Evolutionary conservation across 2,888 invertebrate genomes (phyloP), one percentile per base, ranked within the genome.

Genomic region (Hofmannophila pseudospretella): DNA sequence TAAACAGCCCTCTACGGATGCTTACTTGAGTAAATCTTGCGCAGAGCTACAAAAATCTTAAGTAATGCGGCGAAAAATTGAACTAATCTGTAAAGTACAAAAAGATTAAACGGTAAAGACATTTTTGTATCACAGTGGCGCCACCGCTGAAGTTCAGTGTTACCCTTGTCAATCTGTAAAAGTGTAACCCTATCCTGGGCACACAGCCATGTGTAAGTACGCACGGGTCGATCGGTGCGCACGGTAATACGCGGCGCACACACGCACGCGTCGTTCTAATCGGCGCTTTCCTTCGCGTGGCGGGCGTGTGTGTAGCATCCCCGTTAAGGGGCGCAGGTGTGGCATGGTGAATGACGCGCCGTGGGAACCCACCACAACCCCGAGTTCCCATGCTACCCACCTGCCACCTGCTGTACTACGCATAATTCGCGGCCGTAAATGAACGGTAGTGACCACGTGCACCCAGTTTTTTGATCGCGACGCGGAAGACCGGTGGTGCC

Each of bases 361-460:
- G 86, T 86, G 85, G 82, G 86, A 85, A 86, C 81, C 47, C 69
- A 67, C 58, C 68, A 58, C 78, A 74, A 76, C 80, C 82, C 84
- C 67, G 72, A 58, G 85, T 85, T 86, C 85, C 85, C 86, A 84
- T 62, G 78, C 55, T 65, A 51, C 53, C 56, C 78, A 80, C 78
- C 76, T 76, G 78, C 78, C 85, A 82, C 84, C 82, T 82, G 84
- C 81, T 75, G 69, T 82, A 85, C 81, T 85, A 84, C 85, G 84
- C 85, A 84, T 86, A 82, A 85, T 85, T 84, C 82, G 84, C 82
- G 76, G 76, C 76, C 80, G 82, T 84, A 85, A 85, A 81, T 81
- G 85, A 84, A 85, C 85, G 85, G 86, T 86, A 85, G 82, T 86
- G 85, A 81, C 85, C 86, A 86, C 86, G 86, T 86, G 84, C 78